Evolutionary conservation across 2,888 invertebrate genomes (phyloP), one percentile per base, ranked within the genome.

Genomic region (Periphyllus acericola): DNA sequence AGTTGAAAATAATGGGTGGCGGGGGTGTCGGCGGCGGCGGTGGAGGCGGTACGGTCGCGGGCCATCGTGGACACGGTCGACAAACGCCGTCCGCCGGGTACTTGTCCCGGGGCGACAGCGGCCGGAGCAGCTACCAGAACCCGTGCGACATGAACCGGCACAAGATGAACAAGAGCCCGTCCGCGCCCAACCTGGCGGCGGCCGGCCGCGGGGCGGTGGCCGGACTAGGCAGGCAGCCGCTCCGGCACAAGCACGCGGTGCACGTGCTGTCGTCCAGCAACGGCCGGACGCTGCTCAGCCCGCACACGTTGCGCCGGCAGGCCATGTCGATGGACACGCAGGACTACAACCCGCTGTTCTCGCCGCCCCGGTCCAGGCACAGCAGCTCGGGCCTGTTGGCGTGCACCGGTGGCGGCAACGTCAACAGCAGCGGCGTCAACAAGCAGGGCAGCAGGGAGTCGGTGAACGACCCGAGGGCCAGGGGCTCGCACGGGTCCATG

Each of bases 311-410:
- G 60, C 93, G 96, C 81, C 95, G 96, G 91, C 96, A 96, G 92
- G 96, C 96, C 36, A 92, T 96, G 89, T 96, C 96, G 88, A 96
- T 96, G 89, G 96, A 96, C 91, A 96, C 96, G 92, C 91, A 91
- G 11, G 91, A 91, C 46, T 91, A 91, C 89, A 90, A 89, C 75
- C 90, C 90, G 36, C 90, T 86, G 81, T 90, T 90, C 81, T 90
- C 90, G 1, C 90, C 90, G 4, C 90, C 91, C 0, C 90, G 90
- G 17, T 89, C 90, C 19, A 89, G 89, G 74, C 90, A 87, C 90
- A 89, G 81, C 89, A 89, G 85, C 83, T 90, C 32, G 89, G 90
- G 82, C 83, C 90, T 68, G 90, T 90, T 75, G 89, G n/a, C 84
- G 32, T 78, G 90, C 83, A 90, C 8, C 78, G 83, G 74, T 71